These are phyloP conservation scores for Vicugna pacos DNA, from an alignment of 2,113 vertebrate genomes.

Conservation along the genomic window DNA sequence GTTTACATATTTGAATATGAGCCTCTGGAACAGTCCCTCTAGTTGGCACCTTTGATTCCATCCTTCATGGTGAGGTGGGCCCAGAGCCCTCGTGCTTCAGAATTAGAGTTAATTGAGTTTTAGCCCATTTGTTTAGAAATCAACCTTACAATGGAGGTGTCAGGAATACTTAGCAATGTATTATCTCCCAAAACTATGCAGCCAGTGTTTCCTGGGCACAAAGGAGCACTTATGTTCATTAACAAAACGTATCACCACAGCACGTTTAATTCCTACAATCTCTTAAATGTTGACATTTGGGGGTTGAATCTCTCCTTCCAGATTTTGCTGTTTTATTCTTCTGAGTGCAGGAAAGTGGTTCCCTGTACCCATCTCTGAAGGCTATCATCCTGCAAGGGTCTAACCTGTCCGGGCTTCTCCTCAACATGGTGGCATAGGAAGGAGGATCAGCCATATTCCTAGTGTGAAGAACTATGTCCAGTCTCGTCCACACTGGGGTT, in stretches of 20 bases:
- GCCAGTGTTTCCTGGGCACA: constrained; percentile 11
- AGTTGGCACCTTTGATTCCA: constrained; percentile 60
- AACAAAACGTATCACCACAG: background rate
- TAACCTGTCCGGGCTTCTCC: background rate
- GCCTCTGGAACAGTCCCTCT: constrained; percentile 54
- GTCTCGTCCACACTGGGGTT: background rate
- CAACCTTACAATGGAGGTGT: background rate
- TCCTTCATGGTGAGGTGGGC: constrained; percentile 3
- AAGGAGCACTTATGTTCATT: constrained; percentile 6
- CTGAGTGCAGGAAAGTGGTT: background rate
- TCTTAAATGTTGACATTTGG: background rate
- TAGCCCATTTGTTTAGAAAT: constrained; percentile 66
- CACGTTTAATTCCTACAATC: background rate
- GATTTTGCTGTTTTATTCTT: constrained; percentile 23
- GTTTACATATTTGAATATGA: constrained; percentile 53
- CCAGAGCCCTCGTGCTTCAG: constrained; percentile 30
- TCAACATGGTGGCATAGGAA: background rate
- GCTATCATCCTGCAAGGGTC: background rate
- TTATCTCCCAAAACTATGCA: constrained; percentile 17
- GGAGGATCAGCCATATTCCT: background rate
- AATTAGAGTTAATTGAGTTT: constrained; percentile 64
- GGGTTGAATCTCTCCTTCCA: background rate
- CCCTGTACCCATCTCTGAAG: background rate
- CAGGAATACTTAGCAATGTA: constrained; percentile 28
- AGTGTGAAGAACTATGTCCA: background rate